Percentiles rank a stretch among this genome's conserved stretches.
Evolutionary conservation across 2,797 vertebrate species (phyloP).

Genomic region (Oreortyx pictus): DNA sequence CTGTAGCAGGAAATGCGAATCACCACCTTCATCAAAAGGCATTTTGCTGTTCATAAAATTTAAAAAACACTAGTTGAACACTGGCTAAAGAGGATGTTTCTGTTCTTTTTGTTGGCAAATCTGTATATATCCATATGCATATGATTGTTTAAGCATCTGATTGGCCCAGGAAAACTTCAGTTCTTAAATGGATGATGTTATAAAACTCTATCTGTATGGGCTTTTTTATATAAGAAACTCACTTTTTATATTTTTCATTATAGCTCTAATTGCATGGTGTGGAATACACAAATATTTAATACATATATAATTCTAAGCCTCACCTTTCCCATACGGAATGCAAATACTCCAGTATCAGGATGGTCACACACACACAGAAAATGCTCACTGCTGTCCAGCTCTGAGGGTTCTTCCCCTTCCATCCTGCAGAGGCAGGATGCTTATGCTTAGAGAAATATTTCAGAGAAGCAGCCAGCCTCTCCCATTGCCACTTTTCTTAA

Average conservation of each 20-base stretch:
- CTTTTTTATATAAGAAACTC: neutral
- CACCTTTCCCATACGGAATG: neutral
- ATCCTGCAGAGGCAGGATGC: neutral
- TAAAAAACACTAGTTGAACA: neutral
- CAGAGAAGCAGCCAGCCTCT: neutral
- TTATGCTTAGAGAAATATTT: neutral
- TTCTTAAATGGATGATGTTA: neutral
- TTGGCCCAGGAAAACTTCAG: neutral
- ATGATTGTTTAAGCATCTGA: neutral
- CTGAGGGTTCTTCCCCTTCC: neutral
- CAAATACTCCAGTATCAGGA: neutral
- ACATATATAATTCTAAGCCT: neutral
- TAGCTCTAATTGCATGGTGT: accelerated
- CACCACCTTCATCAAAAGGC: neutral
- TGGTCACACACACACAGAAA: neutral
- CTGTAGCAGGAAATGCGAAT: neutral
- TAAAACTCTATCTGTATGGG: neutral
- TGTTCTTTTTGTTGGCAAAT: neutral
- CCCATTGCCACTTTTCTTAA: neutral
- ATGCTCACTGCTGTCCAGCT: neutral
- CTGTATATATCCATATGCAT: neutral
- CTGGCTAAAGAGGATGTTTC: neutral
- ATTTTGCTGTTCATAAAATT: neutral
- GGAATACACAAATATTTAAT: neutral
- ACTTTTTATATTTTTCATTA: neutral